A percentile compares a stretch with the other conserved stretches of the same genome.
phyloP scores from a whole-genome alignment of 2,888 invertebrate species.

The Phoronis australis region DNA sequence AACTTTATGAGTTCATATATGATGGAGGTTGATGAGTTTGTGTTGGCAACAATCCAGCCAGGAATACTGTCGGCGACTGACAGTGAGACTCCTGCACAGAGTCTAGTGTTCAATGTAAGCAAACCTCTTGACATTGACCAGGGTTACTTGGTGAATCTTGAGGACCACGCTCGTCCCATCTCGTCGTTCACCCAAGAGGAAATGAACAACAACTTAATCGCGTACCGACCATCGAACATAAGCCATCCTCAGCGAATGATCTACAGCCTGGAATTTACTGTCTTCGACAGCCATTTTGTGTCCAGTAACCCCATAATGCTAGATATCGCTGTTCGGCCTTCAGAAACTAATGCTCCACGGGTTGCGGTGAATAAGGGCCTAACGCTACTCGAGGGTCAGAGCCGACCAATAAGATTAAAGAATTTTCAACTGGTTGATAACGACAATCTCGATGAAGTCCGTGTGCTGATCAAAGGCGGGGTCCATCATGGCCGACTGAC shows the following conservation, averaged over 20 bases:
- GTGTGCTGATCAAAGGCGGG: slow-evolving; percentile 43
- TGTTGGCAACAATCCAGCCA: slow-evolving; percentile 44
- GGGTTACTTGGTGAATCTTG: slow-evolving; percentile 43
- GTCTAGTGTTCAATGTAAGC: slow-evolving; percentile 46
- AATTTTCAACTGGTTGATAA: slow-evolving; percentile 45
- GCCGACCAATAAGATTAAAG: slow-evolving; percentile 31
- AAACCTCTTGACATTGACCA: slow-evolving; percentile 31
- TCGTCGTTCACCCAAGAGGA: slow-evolving; percentile 46
- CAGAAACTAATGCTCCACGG: slow-evolving; percentile 40
- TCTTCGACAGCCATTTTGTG: slow-evolving; percentile 45
- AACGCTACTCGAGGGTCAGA: slow-evolving; percentile 46
- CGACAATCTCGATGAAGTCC: slow-evolving; percentile 41
- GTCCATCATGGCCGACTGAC: slow-evolving; percentile 40
- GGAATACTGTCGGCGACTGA: slow-evolving; percentile 48
- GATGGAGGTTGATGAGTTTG: slow-evolving; percentile 50
- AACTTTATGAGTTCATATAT: slow-evolving; percentile 45
- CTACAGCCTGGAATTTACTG: slow-evolving; percentile 42
- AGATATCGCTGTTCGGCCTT: slow-evolving; percentile 44
- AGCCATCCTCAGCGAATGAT: slow-evolving; percentile 35
- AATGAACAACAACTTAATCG: slow-evolving; percentile 45
- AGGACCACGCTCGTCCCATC: slow-evolving; percentile 42
- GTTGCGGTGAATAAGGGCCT: slow-evolving; percentile 42
- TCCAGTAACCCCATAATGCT: slow-evolving; percentile 44
- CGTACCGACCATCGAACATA: slow-evolving; percentile 43
- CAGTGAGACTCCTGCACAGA: slow-evolving; percentile 42